Percentiles rank a stretch among this genome's conserved stretches.
Conservation (phyloP, 2,797 vertebrate genomes). For the Clamator glandarius region DNA sequence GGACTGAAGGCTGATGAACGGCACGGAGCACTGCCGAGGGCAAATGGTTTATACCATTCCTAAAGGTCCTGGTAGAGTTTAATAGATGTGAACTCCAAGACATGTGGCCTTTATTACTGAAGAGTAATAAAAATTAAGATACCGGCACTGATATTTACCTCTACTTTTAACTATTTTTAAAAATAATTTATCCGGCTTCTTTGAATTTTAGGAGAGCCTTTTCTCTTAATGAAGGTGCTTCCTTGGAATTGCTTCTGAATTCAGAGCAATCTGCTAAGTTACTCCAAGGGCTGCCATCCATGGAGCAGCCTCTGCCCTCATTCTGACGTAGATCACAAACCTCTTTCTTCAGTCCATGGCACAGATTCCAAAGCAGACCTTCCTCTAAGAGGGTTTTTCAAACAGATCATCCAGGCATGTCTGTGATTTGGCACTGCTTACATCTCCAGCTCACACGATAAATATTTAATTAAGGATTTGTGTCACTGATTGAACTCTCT, state of each 20-base stretch:
- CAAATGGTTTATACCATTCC: neutral
- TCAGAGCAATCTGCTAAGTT: neutral
- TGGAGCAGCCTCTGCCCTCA: neutral
- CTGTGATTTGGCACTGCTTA: constrained; percentile 55
- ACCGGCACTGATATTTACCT: neutral
- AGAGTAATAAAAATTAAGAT: neutral
- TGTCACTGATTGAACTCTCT: constrained; percentile 62
- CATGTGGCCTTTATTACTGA: neutral
- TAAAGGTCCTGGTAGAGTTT: neutral
- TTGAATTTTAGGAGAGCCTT: neutral
- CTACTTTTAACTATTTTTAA: neutral
- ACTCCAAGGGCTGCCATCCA: neutral
- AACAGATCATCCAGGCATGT: constrained; percentile 47
- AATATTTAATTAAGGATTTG: constrained; percentile 71
- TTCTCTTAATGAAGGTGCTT: neutral
- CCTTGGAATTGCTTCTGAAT: constrained; percentile 7
- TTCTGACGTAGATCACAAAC: neutral
- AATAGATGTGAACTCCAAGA: neutral
- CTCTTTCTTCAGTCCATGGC: neutral
- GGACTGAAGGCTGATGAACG: neutral
- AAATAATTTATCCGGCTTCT: neutral
- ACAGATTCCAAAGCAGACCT: neutral
- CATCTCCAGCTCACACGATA: constrained; percentile 50
- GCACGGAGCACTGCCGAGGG: neutral
- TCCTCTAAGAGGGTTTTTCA: constrained; percentile 49